phyloP scores from a whole-genome alignment of 2,888 invertebrate species.

The Yponomeuta malinellus region DNA sequence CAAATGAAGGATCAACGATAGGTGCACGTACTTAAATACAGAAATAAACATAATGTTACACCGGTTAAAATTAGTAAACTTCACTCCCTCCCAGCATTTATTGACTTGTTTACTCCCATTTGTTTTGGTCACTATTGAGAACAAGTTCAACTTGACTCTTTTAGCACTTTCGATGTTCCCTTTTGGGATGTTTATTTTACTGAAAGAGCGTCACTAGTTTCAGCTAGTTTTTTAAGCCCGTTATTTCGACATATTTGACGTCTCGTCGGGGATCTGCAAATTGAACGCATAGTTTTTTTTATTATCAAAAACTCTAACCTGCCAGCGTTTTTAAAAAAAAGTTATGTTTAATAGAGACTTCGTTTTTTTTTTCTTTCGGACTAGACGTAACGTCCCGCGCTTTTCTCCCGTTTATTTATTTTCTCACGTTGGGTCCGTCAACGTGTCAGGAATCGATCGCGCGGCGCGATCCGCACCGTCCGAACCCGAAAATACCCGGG shows the following conservation, averaged over 20 bases:
- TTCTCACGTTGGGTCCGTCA: constrained; percentile 4
- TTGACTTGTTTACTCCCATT: constrained; percentile 67
- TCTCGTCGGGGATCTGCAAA: too few relatives aligned
- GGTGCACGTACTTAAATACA: neutral
- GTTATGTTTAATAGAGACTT: too few relatives aligned
- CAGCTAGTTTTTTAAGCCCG: too few relatives aligned
- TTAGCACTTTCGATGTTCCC: neutral
- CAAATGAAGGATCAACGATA: neutral
- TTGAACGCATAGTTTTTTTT: too few relatives aligned
- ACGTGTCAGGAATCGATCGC: constrained; percentile 39
- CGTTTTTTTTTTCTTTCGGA: too few relatives aligned
- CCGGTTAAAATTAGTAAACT: constrained; percentile 4
- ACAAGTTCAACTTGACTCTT: constrained; percentile 20
- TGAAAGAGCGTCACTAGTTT: neutral
- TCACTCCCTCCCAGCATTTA: constrained; percentile 24
- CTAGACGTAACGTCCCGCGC: too few relatives aligned
- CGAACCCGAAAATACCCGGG: constrained; percentile 73
- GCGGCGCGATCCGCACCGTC: constrained; percentile 41
- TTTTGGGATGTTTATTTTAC: neutral
- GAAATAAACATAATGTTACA: neutral
- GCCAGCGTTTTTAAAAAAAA: too few relatives aligned
- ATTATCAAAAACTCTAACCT: too few relatives aligned
- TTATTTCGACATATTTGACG: too few relatives aligned
- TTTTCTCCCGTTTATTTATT: too few relatives aligned
- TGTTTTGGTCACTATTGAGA: constrained; percentile 43